These are phyloP conservation scores for Harpalus rufipes DNA, from an alignment of 2,888 invertebrate species.

Conservation along the genomic window DNA sequence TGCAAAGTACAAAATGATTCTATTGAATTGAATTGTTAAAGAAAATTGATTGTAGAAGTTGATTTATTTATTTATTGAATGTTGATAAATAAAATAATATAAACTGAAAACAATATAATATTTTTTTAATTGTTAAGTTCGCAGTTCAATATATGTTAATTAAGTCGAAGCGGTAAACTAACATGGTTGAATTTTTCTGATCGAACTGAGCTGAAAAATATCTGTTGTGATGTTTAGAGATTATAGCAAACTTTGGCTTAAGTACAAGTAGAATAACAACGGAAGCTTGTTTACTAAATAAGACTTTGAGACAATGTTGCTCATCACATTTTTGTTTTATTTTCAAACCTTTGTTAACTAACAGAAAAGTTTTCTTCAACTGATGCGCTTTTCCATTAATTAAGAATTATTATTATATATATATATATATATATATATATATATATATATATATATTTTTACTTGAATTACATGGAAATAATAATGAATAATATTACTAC, in stretches of 20 bases:
- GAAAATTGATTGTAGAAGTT: neutral
- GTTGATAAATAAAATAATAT: neutral
- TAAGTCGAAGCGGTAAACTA: conserved; percentile 12
- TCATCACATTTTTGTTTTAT: neutral
- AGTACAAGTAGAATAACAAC: conserved; percentile 37
- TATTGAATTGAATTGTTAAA: no score
- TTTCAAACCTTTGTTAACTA: neutral
- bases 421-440: no score
- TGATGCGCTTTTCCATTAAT: neutral
- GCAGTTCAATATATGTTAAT: conserved; percentile 14
- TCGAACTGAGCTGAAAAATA: conserved; percentile 25
- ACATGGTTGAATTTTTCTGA: neutral
- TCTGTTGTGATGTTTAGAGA: conserved; percentile 43
- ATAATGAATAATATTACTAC: no score
- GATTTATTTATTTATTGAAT: neutral
- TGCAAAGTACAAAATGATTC: neutral
- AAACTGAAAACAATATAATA: neutral
- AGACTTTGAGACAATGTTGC: conserved; percentile 25
- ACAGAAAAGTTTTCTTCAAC: neutral
- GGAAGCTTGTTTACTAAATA: conserved; percentile 35
- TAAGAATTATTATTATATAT: neutral
- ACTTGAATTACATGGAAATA: no score
- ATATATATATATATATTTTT: no score
- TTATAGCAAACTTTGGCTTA: conserved; percentile 18
- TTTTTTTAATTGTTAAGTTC: neutral